Evolutionary conservation across 2,888 invertebrate species (phyloP).

Genomic region (Pammene fasciana): DNA sequence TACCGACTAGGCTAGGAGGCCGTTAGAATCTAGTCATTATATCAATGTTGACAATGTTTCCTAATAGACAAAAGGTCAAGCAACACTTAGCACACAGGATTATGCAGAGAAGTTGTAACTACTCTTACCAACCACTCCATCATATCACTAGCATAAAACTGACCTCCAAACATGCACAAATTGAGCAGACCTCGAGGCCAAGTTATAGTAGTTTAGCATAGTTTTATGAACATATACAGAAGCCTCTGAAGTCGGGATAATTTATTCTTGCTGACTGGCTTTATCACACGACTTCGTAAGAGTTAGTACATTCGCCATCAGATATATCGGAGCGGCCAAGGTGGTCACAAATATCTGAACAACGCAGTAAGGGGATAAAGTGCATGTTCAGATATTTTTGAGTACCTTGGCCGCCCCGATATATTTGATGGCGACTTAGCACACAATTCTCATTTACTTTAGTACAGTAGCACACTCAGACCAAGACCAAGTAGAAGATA

Average conservation of each 20-base stretch:
- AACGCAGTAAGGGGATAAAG: too few relatives aligned
- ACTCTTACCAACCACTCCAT: neutral
- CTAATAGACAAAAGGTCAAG: conserved; percentile 7
- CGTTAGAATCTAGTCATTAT: neutral
- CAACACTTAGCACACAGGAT: conserved; percentile 3
- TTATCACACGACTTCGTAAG: too few relatives aligned
- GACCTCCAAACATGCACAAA: neutral
- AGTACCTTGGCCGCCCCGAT: too few relatives aligned
- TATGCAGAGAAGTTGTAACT: conserved; percentile 10
- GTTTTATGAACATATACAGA: neutral
- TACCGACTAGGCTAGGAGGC: too few relatives aligned
- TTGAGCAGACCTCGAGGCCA: neutral
- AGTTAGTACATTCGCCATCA: too few relatives aligned
- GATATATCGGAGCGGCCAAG: too few relatives aligned
- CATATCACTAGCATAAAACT: neutral
- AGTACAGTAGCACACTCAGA: too few relatives aligned
- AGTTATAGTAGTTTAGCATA: neutral
- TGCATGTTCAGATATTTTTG: too few relatives aligned
- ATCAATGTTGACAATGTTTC: neutral
- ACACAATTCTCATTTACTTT: too few relatives aligned
- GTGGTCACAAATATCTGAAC: too few relatives aligned
- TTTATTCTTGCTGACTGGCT: conserved; percentile 22
- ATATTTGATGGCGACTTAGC: too few relatives aligned
- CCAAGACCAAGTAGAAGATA: too few relatives aligned
- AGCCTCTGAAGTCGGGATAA: conserved; percentile 15